A percentile compares a stretch with the other conserved stretches of the same genome.
These are phyloP conservation scores for Andrena chrysosceles DNA, from an alignment of 2,888 invertebrate genomes.

Conservation along the genomic window DNA sequence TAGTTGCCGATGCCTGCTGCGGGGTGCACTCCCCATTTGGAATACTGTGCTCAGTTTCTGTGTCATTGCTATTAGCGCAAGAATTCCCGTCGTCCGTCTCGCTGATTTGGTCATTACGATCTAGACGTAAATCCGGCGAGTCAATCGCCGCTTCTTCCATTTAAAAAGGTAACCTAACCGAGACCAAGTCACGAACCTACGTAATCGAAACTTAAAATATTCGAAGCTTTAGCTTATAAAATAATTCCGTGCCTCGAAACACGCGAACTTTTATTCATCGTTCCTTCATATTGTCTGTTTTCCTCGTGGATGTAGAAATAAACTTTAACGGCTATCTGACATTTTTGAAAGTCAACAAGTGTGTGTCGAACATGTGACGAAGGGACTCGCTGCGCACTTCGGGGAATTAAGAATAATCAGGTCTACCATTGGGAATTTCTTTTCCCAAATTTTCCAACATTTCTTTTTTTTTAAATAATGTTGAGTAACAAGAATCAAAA, in stretches of 20 bases:
- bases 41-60: conserved; percentile 56
- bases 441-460: too few relatives aligned
- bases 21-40: conserved; percentile 75
- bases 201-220: conserved; percentile 16
- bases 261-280: conserved; percentile 42
- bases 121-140: conserved; percentile 53
- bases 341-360: conserved; percentile 44
- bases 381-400: conserved; percentile 8
- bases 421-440: not conserved
- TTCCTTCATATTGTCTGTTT: conserved; percentile 33
- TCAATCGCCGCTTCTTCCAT: conserved; percentile 66
- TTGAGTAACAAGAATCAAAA: not conserved
- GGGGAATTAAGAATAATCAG: not conserved
- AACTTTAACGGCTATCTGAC: conserved; percentile 56
- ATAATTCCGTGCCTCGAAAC: conserved; percentile 17
- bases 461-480: too few relatives aligned
- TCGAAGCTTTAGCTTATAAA: conserved; percentile 15
- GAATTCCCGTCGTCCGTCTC: conserved; percentile 36
- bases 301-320: conserved; percentile 24
- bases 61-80: conserved; percentile 48
- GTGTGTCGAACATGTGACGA: conserved; percentile 11
- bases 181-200: conserved; percentile 9
- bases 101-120: conserved; percentile 40
- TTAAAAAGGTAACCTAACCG: conserved; percentile 62
- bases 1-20: conserved; percentile 71